Percentiles rank a stretch among this genome's conserved stretches.
Conservation (phyloP, 2,797 vertebrate species). For the Hippoglossus hippoglossus region DNA sequence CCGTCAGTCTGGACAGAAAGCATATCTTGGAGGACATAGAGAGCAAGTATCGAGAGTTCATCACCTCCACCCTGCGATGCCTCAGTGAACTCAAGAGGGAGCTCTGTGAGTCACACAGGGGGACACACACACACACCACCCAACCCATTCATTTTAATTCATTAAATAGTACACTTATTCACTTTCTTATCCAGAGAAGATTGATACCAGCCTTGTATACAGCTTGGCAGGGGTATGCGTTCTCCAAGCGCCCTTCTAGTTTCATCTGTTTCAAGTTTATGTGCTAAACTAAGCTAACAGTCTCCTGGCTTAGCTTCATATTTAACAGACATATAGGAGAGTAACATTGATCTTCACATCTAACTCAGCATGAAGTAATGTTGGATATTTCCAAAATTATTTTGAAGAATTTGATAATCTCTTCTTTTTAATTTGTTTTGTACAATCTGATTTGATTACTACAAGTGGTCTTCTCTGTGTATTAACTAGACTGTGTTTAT, state of each 20-base stretch:
- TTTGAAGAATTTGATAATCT: too few species aligned
- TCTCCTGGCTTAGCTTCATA: too few species aligned
- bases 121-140: background rate
- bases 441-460: too few species aligned
- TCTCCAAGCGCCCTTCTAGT: too few species aligned
- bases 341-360: too few species aligned
- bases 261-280: too few species aligned
- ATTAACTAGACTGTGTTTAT: background rate
- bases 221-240: too few species aligned
- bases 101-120: constrained; percentile 71
- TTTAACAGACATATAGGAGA: too few species aligned
- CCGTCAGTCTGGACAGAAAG: constrained; percentile 76
- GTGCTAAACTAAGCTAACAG: too few species aligned
- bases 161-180: background rate
- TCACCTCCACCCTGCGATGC: constrained; percentile 77
- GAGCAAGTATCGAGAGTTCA: constrained; percentile 80
- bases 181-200: too few species aligned
- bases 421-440: too few species aligned
- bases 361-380: background rate
- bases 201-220: background rate
- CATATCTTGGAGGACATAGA: constrained; percentile 79
- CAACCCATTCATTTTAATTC: background rate
- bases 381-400: background rate
- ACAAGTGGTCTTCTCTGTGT: too few species aligned
- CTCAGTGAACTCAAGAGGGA: constrained; percentile 82